phyloP scores from a whole-genome alignment of 2,888 invertebrate species.

The Polia nebulosa region DNA sequence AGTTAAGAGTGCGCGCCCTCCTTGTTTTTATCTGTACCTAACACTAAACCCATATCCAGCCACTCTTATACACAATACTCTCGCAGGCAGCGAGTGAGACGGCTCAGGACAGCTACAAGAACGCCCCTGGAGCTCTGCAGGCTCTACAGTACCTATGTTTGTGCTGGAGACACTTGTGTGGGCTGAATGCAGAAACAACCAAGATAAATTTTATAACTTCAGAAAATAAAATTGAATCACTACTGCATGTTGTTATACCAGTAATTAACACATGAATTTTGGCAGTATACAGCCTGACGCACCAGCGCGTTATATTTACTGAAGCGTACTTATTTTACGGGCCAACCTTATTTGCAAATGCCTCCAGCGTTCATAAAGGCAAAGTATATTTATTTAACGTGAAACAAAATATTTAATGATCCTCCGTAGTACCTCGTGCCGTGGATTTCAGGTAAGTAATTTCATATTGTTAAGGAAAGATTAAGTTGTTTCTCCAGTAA shows the following conservation, averaged over 20 bases:
- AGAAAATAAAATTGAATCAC: too few relatives aligned
- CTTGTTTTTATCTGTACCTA: too few relatives aligned
- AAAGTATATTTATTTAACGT: constrained; percentile 8
- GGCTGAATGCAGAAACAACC: too few relatives aligned
- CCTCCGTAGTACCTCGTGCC: background rate
- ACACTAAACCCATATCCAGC: too few relatives aligned
- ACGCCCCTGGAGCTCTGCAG: too few relatives aligned
- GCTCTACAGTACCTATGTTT: too few relatives aligned
- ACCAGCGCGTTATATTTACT: constrained; percentile 2
- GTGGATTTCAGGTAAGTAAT: background rate
- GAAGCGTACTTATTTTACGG: background rate
- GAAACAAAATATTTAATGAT: constrained; percentile 3
- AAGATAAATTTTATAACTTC: too few relatives aligned
- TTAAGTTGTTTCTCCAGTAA: background rate
- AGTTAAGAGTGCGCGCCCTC: too few relatives aligned
- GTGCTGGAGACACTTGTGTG: too few relatives aligned
- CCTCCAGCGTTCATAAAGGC: background rate
- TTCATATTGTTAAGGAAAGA: background rate
- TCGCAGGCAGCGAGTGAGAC: too few relatives aligned
- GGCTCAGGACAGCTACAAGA: too few relatives aligned
- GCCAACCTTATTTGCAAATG: constrained; percentile 3
- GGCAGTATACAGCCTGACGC: background rate
- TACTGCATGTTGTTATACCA: background rate
- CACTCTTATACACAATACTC: too few relatives aligned
- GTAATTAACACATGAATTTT: background rate